phyloP scores from a whole-genome alignment of 2,797 vertebrate species.

The Notolepis coatsorum region DNA sequence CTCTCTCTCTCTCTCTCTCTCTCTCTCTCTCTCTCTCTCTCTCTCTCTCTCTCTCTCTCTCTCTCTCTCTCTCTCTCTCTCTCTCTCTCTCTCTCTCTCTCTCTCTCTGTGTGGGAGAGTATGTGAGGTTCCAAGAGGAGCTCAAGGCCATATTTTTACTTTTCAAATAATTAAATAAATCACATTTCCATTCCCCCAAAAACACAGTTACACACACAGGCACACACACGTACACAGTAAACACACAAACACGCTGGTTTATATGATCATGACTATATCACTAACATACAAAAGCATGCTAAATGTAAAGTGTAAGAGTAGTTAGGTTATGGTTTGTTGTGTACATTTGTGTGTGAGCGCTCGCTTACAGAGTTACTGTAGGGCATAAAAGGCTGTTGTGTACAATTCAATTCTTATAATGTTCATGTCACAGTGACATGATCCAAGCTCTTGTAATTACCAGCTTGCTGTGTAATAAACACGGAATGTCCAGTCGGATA shows the following conservation, averaged over 20 bases:
- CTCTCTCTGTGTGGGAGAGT: background rate
- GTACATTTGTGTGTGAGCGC: too few species aligned
- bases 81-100: conserved; percentile 20
- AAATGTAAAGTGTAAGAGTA: too few species aligned
- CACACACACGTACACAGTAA: background rate
- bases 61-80: background rate
- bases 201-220: conserved; percentile 1
- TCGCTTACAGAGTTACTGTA: too few species aligned
- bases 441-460: too few species aligned
- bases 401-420: too few species aligned
- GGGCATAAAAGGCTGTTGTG: too few species aligned
- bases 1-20: conserved; percentile 25
- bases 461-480: too few species aligned
- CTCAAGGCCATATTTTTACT: conserved; percentile 66
- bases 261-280: too few species aligned
- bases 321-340: too few species aligned
- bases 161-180: conserved; percentile 59
- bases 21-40: conserved; percentile 42
- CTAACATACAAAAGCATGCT: too few species aligned
- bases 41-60: conserved; percentile 2
- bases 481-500: too few species aligned
- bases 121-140: conserved; percentile 45
- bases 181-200: conserved; percentile 33
- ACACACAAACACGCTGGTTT: background rate
- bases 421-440: too few species aligned